Base-by-base conservation (phyloP, 2,113 vertebrate genomes). In the Nicator chloris region DNA sequence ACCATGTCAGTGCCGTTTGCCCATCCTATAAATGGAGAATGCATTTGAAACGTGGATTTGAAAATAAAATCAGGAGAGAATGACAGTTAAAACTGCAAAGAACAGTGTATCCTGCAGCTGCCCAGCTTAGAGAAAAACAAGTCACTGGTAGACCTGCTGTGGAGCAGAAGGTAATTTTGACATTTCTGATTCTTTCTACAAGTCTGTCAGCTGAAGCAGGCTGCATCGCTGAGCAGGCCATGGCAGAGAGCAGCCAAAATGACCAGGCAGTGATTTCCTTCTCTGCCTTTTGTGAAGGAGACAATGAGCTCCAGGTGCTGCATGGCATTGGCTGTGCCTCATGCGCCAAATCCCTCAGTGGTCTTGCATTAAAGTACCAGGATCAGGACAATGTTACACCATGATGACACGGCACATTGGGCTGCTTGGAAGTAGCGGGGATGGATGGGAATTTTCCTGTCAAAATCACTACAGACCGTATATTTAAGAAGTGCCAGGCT, bases 341-440 rank as follows among this genome's bases (percentile, higher is more conserved):
- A 0, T 27, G 15, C 0, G 0, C 37, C 60, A 80, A 73, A 70
- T 76, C 56, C 22, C 33, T 87, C 6, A 1, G 49, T 72, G 71
- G 66, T 90, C 15, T 82, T 71, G 35, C n/a, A 40, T 64, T 42
- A 63, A 86, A 92, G n/a, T 12, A 27, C 61, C 51, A 31, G 51
- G 70, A 71, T 66, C 0, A 1, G 37, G 63, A 51, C 2, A 14
- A n/a, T 3, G 7, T 69, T 40, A 51, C 1, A 4, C 68, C 1
- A 5, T 42, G 81, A 28, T 1, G 2, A 63, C 14, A 10, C 0
- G 0, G 59, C 33, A 53, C 0, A 0, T 15, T 50, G 20, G 28
- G 44, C 65, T 61, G 28, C 9, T 6, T 2, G 0, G 42, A 70
- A 54, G n/a, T 31, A 60, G 51, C 40, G 14, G 40, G 27, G 28